Evolutionary conservation across 2,888 invertebrate species (phyloP).

Genomic region (Proisotoma minuta): DNA sequence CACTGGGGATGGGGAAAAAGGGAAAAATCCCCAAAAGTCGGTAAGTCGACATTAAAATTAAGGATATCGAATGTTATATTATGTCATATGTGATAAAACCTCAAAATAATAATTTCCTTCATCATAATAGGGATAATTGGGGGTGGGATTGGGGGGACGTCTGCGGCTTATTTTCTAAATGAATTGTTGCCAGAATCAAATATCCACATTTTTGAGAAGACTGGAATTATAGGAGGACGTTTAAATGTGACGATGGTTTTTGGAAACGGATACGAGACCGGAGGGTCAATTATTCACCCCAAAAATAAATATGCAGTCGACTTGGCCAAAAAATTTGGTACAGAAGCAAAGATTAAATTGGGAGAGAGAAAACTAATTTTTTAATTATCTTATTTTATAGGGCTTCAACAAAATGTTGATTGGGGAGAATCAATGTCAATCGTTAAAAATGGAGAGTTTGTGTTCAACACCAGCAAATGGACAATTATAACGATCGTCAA

Average conservation of each 20-base stretch:
- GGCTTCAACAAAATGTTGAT: conserved; percentile 22
- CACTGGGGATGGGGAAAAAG: too few species aligned
- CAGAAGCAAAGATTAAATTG: too few species aligned
- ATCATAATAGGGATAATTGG: conserved; percentile 60
- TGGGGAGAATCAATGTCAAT: conserved; percentile 38
- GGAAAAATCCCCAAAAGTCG: too few species aligned
- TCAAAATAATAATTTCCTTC: too few species aligned
- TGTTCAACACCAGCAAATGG: conserved; percentile 56
- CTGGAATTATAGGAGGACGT: conserved; percentile 57
- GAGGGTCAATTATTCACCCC: conserved; percentile 60
- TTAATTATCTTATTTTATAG: conserved; percentile 7
- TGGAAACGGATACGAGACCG: conserved; percentile 57
- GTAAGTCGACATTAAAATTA: too few species aligned
- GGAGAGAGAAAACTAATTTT: neutral
- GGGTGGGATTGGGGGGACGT: conserved; percentile 61
- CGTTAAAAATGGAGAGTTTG: conserved; percentile 51
- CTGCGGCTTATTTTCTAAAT: conserved; percentile 57
- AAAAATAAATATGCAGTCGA: conserved; percentile 58
- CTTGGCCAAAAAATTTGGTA: conserved; percentile 57
- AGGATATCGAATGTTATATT: too few species aligned
- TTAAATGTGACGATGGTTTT: conserved; percentile 54
- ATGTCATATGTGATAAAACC: too few species aligned
- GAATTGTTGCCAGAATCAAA: conserved; percentile 52
- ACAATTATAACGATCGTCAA: conserved; percentile 52
- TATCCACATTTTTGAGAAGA: conserved; percentile 58